These are phyloP conservation scores for Perca fluviatilis DNA, from an alignment of 2,113 vertebrate genomes.

Conservation along the genomic window DNA sequence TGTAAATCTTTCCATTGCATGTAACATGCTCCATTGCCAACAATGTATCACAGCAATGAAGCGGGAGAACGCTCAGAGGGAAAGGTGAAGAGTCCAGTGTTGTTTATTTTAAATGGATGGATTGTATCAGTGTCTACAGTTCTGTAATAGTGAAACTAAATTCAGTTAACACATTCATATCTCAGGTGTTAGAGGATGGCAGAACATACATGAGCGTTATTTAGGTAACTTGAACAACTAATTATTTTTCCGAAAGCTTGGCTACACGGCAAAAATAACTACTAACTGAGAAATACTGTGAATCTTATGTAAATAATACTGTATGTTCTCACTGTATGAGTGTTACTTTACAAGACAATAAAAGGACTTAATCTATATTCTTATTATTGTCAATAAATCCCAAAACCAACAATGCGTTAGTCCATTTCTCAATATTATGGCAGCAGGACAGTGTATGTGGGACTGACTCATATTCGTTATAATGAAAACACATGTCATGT, in stretches of 20 bases:
- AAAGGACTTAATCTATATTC: neutral
- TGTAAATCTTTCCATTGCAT: neutral
- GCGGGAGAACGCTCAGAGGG: neutral
- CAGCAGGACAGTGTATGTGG: no score
- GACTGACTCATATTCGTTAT: no score
- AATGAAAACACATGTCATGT: no score
- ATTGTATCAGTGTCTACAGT: no score
- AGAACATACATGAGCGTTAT: neutral
- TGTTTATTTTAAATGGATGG: neutral
- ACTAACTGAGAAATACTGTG: neutral
- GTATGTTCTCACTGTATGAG: no score
- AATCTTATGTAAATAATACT: neutral
- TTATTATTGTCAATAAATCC: neutral
- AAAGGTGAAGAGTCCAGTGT: neutral
- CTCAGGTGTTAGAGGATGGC: neutral
- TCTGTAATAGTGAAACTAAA: no score
- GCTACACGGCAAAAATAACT: neutral
- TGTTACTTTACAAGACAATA: no score
- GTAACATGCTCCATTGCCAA: no score
- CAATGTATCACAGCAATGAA: neutral
- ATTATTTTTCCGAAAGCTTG: no score
- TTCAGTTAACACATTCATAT: no score
- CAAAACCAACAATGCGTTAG: neutral
- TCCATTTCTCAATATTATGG: no score
- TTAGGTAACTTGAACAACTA: no score